phyloP scores from a whole-genome alignment of 2,113 vertebrate genomes.

The Aptenodytes patagonicus region DNA sequence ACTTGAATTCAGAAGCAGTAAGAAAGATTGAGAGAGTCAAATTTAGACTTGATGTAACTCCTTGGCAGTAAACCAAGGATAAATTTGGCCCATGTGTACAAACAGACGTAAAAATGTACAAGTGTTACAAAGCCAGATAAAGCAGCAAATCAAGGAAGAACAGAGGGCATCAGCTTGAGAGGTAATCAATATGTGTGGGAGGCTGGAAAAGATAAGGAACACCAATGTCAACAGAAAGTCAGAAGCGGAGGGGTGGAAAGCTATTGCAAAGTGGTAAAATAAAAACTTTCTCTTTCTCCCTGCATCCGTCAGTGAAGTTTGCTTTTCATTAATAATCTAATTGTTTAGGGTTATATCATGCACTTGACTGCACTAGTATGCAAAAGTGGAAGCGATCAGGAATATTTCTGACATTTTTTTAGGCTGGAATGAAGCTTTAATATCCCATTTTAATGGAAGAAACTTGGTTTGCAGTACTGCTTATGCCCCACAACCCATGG shows the following conservation, averaged over 20 bases:
- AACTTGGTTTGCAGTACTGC: not conserved
- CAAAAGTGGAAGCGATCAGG: rapidly evolving
- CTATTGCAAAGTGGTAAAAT: not conserved
- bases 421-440: not conserved
- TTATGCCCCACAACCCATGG: not conserved
- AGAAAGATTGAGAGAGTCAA: not conserved
- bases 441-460: not conserved
- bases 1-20: not conserved
- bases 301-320: not conserved
- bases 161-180: constrained; percentile 37
- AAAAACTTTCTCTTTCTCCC: not conserved
- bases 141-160: constrained; percentile 20
- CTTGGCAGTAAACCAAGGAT: constrained; percentile 25
- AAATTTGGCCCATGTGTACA: constrained; percentile 17
- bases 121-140: constrained; percentile 23
- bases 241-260: not conserved
- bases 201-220: constrained; percentile 44
- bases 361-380: not conserved
- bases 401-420: not conserved
- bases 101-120: constrained; percentile 42
- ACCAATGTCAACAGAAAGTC: constrained; percentile 62
- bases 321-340: not conserved
- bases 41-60: not conserved
- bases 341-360: not conserved
- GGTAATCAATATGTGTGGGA: constrained; percentile 56